A percentile compares a stretch with the other conserved stretches of the same genome.
Evolutionary conservation across 1,140 invertebrate genomes (phyloP).

Genomic region (Leptinotarsa undecemlineata): DNA sequence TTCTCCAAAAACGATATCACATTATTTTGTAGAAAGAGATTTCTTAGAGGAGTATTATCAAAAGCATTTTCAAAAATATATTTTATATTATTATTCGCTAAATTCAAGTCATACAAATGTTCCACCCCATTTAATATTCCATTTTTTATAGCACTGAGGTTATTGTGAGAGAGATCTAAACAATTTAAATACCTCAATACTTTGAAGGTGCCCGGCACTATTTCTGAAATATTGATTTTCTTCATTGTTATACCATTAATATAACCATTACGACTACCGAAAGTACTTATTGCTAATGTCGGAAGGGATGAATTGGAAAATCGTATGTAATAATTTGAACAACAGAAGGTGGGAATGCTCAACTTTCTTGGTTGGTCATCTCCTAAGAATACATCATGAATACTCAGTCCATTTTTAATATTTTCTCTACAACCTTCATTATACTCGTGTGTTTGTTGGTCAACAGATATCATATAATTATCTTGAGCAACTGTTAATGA

Average conservation of each 20-base stretch:
- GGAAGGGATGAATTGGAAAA: neutral
- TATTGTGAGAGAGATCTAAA: neutral
- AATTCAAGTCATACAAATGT: neutral
- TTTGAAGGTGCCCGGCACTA: neutral
- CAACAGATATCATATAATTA: neutral
- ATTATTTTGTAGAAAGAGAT: neutral
- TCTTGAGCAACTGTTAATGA: neutral
- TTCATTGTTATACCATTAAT: neutral
- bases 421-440: neutral
- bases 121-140: neutral
- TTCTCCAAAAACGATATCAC: neutral
- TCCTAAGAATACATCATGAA: neutral
- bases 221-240: neutral
- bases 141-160: neutral
- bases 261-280: neutral
- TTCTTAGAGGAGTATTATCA: neutral
- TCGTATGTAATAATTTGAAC: neutral
- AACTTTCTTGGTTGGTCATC: neutral
- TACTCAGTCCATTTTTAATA: neutral
- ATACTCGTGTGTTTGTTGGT: neutral
- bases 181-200: neutral
- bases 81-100: neutral
- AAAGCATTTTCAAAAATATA: neutral
- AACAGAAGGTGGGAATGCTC: neutral
- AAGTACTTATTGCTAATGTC: neutral